These are phyloP conservation scores for Aphelocoma coerulescens DNA, from an alignment of 2,113 vertebrate genomes.

Conservation along the genomic window DNA sequence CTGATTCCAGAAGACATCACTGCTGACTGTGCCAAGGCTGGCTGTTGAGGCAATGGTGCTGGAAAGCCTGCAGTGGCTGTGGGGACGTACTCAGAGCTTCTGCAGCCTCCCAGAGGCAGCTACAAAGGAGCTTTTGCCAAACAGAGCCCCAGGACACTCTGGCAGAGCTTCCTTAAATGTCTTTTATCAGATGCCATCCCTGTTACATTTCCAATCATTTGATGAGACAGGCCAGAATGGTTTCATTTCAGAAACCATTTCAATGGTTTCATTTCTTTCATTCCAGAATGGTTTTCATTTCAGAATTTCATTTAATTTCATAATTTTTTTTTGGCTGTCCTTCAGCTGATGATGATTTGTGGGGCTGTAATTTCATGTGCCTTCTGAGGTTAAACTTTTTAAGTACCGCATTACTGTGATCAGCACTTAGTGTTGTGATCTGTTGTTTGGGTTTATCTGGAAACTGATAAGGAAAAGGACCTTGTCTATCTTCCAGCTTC, in stretches of 20 bases:
- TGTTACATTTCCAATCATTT: not conserved
- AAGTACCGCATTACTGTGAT: not conserved
- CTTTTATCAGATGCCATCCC: not conserved
- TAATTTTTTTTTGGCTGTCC: not conserved
- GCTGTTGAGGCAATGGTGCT: rapidly evolving
- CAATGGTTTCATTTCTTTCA: not conserved
- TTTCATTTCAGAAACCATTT: not conserved
- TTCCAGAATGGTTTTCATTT: not conserved
- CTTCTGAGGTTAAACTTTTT: not conserved
- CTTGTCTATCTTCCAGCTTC: not conserved
- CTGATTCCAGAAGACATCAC: not conserved
- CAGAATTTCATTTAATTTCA: not conserved
- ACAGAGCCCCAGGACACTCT: not conserved
- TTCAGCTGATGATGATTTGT: not conserved
- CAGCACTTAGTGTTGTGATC: not conserved
- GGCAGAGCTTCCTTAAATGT: not conserved
- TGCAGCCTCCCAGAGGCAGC: not conserved
- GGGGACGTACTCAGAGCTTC: not conserved
- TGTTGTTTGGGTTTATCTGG: not conserved
- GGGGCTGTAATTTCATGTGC: not conserved
- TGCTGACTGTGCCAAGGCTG: not conserved
- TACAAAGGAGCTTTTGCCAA: not conserved
- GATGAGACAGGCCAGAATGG: not conserved
- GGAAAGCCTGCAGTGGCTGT: not conserved
- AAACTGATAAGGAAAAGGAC: not conserved